Conservation (phyloP, 2,797 vertebrate species). For the Bryconaethiops microstoma region DNA sequence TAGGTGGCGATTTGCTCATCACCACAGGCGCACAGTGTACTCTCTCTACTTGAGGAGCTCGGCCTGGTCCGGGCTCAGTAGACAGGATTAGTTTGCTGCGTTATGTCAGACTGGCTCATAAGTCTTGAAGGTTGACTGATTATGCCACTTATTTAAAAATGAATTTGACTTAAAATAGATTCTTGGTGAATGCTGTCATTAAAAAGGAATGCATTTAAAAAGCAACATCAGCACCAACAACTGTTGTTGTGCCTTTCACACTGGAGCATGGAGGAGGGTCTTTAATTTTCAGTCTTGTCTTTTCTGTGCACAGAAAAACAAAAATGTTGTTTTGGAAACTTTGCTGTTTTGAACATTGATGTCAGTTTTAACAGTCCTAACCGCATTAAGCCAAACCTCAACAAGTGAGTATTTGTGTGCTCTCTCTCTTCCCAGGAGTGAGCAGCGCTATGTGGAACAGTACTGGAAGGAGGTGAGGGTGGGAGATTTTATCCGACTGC, state of each 20-base stretch:
- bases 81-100: not conserved
- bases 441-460: conserved; percentile 85
- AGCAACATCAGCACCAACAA: too few species aligned
- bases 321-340: too few species aligned
- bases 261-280: too few species aligned
- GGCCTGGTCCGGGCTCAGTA: not conserved
- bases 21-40: conserved; percentile 17
- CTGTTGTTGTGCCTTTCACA: too few species aligned
- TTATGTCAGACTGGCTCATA: not conserved
- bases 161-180: not conserved
- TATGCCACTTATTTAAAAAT: not conserved
- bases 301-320: too few species aligned
- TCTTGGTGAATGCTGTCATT: not conserved
- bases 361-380: too few species aligned
- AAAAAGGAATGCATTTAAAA: not conserved
- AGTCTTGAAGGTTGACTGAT: too few species aligned
- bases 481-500: conserved; percentile 92
- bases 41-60: conserved; percentile 2
- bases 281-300: too few species aligned
- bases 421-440: conserved; percentile 73
- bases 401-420: not conserved
- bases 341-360: too few species aligned
- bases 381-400: not conserved
- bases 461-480: conserved; percentile 94
- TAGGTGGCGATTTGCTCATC: conserved; percentile 36